Evolutionary conservation across 2,888 invertebrate genomes (phyloP).

Genomic region (Agrochola macilenta): DNA sequence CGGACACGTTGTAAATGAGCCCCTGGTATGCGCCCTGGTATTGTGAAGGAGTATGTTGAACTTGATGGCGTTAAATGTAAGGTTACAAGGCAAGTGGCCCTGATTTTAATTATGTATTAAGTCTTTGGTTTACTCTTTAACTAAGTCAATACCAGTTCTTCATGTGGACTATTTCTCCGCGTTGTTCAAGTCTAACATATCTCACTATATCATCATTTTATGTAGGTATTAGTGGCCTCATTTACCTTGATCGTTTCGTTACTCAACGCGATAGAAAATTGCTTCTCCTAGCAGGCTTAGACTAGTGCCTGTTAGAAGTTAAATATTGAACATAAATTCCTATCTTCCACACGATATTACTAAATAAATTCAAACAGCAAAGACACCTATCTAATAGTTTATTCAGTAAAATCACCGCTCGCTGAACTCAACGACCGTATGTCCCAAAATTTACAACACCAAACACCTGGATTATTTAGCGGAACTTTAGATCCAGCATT

Average conservation of each 20-base stretch:
- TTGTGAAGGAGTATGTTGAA: not conserved
- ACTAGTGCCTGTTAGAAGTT: not conserved
- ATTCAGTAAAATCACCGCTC: conserved; percentile 7
- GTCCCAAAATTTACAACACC: conserved; percentile 50
- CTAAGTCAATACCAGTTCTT: not conserved
- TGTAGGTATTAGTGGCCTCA: not conserved
- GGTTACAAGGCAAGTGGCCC: not conserved
- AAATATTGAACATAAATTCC: not conserved
- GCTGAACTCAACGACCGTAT: conserved; percentile 27
- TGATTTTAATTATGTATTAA: not conserved
- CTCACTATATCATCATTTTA: not conserved
- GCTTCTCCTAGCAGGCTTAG: too few relatives aligned
- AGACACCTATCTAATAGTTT: not conserved
- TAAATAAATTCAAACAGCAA: conserved; percentile 3
- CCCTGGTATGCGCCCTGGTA: not conserved
- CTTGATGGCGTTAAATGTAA: not conserved
- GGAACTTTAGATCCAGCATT: conserved; percentile 56
- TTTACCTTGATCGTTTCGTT: not conserved
- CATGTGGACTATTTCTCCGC: not conserved
- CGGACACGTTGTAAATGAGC: conserved; percentile 31
- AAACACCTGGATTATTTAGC: conserved; percentile 66
- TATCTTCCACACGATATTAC: too few relatives aligned
- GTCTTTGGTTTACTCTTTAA: not conserved
- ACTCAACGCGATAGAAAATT: not conserved
- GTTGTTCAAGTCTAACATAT: not conserved